phyloP scores from a whole-genome alignment of 2,113 vertebrate genomes.

The Rhinopithecus roxellana region DNA sequence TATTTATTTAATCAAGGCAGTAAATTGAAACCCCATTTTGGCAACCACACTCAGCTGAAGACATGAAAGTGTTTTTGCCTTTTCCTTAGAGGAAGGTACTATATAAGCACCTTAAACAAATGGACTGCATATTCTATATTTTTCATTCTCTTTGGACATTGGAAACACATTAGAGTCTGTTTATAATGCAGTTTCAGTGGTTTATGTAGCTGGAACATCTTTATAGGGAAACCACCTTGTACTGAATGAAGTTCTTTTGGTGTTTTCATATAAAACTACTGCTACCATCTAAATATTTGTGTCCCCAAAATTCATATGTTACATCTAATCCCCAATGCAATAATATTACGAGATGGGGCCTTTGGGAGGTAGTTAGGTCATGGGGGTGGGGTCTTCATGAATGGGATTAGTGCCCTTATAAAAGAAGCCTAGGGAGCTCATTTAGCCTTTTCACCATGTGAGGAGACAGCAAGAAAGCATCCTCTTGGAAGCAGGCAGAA shows the following conservation, averaged over 20 bases:
- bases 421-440: neutral
- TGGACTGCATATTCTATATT: neutral
- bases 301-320: neutral
- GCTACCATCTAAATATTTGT: neutral
- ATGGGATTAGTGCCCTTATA: neutral
- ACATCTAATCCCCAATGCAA: neutral
- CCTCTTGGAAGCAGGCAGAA: neutral
- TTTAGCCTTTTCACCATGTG: neutral
- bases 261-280: neutral
- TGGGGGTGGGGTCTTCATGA: neutral
- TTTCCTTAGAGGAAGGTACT: neutral
- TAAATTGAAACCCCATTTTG: conserved; percentile 28
- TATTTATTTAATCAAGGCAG: conserved; percentile 46
- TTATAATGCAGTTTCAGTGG: neutral
- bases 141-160: neutral
- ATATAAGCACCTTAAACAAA: neutral
- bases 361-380: neutral
- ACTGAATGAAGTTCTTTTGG: neutral
- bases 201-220: neutral
- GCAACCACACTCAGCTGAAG: neutral
- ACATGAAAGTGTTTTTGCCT: neutral
- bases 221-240: neutral
- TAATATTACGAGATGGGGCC: neutral
- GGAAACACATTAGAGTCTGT: neutral
- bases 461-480: neutral